These are phyloP conservation scores for Anableps anableps DNA, from an alignment of 2,797 vertebrate species.

Conservation along the genomic window DNA sequence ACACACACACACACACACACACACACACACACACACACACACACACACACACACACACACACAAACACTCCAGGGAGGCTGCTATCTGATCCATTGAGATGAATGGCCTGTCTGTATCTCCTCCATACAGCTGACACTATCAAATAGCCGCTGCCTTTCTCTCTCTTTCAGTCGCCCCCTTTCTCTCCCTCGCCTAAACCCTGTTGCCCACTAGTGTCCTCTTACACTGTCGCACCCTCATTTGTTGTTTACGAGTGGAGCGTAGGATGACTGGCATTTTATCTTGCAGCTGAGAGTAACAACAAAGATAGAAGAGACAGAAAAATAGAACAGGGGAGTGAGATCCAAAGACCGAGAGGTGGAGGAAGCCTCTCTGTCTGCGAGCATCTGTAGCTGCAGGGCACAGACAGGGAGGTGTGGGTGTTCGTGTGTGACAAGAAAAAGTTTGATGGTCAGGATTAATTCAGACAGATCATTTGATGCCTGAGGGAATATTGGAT, in stretches of 20 bases:
- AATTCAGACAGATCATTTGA: conserved; percentile 77
- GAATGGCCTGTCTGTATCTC: conserved; percentile 81
- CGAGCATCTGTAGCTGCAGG: conserved; percentile 70
- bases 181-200: conserved; percentile 35
- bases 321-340: conserved; percentile 46
- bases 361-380: conserved; percentile 56
- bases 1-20: conserved; percentile 12
- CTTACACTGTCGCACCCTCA: conserved; percentile 55
- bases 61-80: conserved; percentile 50
- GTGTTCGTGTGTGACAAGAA: conserved; percentile 39
- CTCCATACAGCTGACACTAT: conserved; percentile 78
- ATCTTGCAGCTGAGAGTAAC: conserved; percentile 54
- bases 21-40: conserved; percentile 15
- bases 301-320: conserved; percentile 58
- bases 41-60: conserved; percentile 12
- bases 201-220: conserved; percentile 55
- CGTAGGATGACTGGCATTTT: conserved; percentile 73
- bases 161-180: conserved; percentile 47
- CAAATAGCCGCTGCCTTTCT: conserved; percentile 72
- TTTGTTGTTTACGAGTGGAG: conserved; percentile 76
- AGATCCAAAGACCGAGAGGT: conserved; percentile 52
- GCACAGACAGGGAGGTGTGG: conserved; percentile 50
- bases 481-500: conserved; percentile 64
- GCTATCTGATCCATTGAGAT: conserved; percentile 83
- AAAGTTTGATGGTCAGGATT: conserved; percentile 67